Conservation (phyloP, 53 echinoderm and acorn worm species). For the Arbacia lixula region DNA sequence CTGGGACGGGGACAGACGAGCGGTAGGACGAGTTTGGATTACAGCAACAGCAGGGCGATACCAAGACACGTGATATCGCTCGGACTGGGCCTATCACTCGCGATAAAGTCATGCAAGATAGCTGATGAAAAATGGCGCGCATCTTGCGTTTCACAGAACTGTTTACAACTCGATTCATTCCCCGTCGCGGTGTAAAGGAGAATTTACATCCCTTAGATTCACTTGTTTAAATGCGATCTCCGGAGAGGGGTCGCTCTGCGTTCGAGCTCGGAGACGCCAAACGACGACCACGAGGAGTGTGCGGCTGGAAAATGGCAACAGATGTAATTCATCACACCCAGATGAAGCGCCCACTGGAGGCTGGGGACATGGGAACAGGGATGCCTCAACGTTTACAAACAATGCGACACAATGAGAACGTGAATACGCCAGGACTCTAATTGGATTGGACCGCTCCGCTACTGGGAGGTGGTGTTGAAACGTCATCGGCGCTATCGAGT, state of each 20-base stretch:
- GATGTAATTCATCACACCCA: constrained; percentile 41
- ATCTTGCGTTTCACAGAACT: constrained; percentile 32
- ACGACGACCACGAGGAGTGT: constrained; percentile 4
- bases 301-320: constrained; percentile 33
- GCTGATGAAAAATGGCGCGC: constrained; percentile 41
- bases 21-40: constrained; percentile 19
- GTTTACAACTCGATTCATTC: constrained; percentile 49
- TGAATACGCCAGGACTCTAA: constrained; percentile 41
- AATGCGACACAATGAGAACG: constrained; percentile 39
- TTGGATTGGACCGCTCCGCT: constrained; percentile 28
- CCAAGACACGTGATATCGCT: constrained; percentile 10
- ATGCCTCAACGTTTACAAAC: constrained; percentile 40
- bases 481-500: background rate
- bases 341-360: background rate
- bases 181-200: constrained; percentile 39
- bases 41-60: constrained; percentile 1
- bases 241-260: background rate
- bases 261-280: background rate
- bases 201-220: constrained; percentile 36
- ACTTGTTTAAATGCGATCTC: background rate
- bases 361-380: background rate
- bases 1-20: no score
- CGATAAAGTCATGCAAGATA: constrained; percentile 16
- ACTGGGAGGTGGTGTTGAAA: constrained; percentile 27
- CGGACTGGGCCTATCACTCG: constrained; percentile 35